Evolutionary conservation across 1,140 invertebrate species (phyloP).

Genomic region (Rhysida immarginata): DNA sequence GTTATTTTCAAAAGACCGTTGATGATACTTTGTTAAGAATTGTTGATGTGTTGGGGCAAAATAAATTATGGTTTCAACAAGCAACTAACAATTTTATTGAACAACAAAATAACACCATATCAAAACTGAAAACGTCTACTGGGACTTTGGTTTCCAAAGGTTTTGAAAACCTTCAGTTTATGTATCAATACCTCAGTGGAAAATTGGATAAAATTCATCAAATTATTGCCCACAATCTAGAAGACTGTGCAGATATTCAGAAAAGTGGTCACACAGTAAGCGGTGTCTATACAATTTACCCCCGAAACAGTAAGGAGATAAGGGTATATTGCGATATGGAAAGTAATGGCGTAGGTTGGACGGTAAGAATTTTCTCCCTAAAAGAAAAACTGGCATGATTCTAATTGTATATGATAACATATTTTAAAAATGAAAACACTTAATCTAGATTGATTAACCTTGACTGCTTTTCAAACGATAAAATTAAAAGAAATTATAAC

Average conservation of each 20-base stretch:
- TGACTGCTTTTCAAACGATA: too few relatives aligned
- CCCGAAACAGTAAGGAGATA: slow-evolving; percentile 3
- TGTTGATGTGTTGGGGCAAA: neutral
- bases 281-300: slow-evolving; percentile 5
- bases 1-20: neutral
- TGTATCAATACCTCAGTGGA: neutral
- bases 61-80: neutral
- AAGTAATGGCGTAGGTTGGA: slow-evolving; percentile 11
- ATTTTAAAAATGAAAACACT: too few relatives aligned
- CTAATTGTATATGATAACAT: too few relatives aligned
- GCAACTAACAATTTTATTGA: neutral
- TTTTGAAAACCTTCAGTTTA: slow-evolving; percentile 1
- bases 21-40: neutral
- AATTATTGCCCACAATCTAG: neutral
- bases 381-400: too few relatives aligned
- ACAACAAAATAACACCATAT: neutral
- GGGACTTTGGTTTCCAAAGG: neutral
- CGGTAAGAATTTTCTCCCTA: slow-evolving; percentile 6
- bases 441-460: too few relatives aligned
- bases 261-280: neutral
- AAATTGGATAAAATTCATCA: slow-evolving; percentile 1
- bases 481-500: too few relatives aligned
- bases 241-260: neutral
- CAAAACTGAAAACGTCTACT: neutral
- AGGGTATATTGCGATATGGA: slow-evolving; percentile 13